Percentiles rank a stretch among this genome's conserved stretches.
These are phyloP conservation scores for Bucorvus abyssinicus DNA, from an alignment of 2,797 vertebrate genomes.

Conservation along the genomic window DNA sequence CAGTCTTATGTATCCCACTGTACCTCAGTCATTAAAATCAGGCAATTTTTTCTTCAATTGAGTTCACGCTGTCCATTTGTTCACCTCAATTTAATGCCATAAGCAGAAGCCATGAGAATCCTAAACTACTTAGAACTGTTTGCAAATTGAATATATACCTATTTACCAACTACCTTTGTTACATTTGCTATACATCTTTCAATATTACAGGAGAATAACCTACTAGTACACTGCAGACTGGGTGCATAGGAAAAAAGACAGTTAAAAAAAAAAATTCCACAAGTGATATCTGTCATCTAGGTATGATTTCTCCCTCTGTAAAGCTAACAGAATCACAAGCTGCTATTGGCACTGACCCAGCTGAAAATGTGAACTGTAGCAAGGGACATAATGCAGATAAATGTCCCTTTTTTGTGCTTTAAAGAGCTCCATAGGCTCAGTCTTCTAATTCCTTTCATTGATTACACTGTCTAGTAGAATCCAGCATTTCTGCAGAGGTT, in stretches of 20 bases:
- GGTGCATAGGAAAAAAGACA: not conserved
- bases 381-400: conserved; percentile 29
- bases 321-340: conserved; percentile 37
- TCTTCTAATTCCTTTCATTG: conserved; percentile 49
- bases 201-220: not conserved
- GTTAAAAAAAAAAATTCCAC: not conserved
- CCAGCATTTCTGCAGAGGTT: not conserved
- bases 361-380: conserved; percentile 35
- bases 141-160: not conserved
- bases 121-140: not conserved
- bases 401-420: conserved; percentile 18
- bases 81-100: not conserved
- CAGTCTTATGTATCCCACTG: not conserved
- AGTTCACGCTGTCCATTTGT: not conserved
- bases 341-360: conserved; percentile 14
- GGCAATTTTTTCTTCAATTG: not conserved
- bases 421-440: not conserved
- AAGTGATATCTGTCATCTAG: not conserved
- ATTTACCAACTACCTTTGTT: not conserved
- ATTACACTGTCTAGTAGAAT: conserved; percentile 44
- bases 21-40: not conserved
- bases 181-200: not conserved
- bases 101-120: not conserved
- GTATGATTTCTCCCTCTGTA: not conserved
- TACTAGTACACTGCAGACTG: not conserved